Base-by-base conservation (phyloP, 2,888 invertebrate species). In the Corbicula japonica region DNA sequence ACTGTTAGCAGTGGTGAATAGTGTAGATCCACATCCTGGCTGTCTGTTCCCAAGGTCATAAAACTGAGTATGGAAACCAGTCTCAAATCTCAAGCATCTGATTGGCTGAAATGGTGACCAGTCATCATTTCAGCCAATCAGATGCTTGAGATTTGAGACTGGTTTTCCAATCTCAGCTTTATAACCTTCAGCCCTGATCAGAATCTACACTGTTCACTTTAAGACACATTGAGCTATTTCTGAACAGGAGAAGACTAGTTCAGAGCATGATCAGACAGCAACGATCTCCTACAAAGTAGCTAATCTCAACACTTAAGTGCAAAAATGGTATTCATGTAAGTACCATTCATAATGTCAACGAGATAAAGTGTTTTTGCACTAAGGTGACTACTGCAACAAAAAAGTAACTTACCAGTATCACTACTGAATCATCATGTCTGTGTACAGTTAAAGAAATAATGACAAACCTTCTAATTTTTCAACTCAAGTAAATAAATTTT, bases 381-480 rank as follows among this genome's bases (percentile, higher is more conserved):
- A 12, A 38, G 41, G 8, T 12, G 8, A 38, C 41, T 12, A 15
- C 41, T 12, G 41, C 8, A 38, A 38, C 26, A 10, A 38, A 15
- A 56, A 54, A 2, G 21, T 26, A 38, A 71, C 78, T 76, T 68
- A 78, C 76, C 74, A 83, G 68, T 41, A 79, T 83, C 6, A 66
- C 50, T 41, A 83, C 82, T 48, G 48, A 30, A 54, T 66, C 38
- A 50, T 79, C 76, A 48, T 66, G 66, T 68, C 65, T 79, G 34
- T n/a, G n/a, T 50, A 15, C 30, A n/a, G 69, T 80, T 52, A 74
- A 73, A 70, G 65, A 69, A 21, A 32, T 46, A 41, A 23, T 12
- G 18, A 50, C 12, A 34, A 34, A 21, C 34, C 4, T 15, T 3
- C 26, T 26, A 18, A 54, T 26, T 5, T 8, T 30, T 15, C 21